Percentiles rank a stretch among this genome's conserved stretches.
Conservation (phyloP, 23 tunicate species). For the Oikopleura vanhoeffeni region DNA sequence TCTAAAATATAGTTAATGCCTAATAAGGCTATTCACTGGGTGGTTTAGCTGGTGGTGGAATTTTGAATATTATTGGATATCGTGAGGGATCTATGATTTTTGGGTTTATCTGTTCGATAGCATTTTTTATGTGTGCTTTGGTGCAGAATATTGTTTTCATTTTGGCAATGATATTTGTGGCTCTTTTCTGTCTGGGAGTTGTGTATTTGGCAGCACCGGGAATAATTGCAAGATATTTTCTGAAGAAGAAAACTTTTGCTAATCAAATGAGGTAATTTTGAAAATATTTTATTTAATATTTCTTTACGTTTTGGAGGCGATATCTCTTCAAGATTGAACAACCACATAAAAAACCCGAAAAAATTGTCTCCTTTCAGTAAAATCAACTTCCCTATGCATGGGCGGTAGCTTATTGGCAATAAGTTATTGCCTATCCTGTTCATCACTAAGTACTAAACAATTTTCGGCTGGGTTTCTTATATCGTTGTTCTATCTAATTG, state of each 20-base stretch:
- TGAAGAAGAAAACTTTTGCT: conserved; percentile 8
- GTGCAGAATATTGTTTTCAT: not conserved
- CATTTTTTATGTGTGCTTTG: not conserved
- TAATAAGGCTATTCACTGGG: not conserved
- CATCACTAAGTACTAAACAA: too few relatives aligned
- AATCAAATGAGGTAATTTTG: not conserved
- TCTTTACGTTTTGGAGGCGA: too few relatives aligned
- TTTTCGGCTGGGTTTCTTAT: too few relatives aligned
- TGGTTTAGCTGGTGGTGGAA: not conserved
- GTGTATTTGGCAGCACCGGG: conserved; percentile 15
- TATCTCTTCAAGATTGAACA: too few relatives aligned
- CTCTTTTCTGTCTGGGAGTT: not conserved
- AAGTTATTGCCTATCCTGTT: too few relatives aligned
- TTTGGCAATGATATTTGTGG: not conserved
- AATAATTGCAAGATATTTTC: not conserved
- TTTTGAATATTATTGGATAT: not conserved
- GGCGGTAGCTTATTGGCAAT: too few relatives aligned
- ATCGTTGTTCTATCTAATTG: too few relatives aligned
- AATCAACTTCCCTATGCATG: too few relatives aligned
- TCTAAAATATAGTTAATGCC: too few relatives aligned
- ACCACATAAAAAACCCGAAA: too few relatives aligned
- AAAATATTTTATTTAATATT: too few relatives aligned
- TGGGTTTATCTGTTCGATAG: not conserved
- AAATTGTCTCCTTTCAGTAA: too few relatives aligned
- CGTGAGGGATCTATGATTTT: conserved; percentile 5